These are phyloP conservation scores for Pteruthius melanotis DNA, from an alignment of 2,113 vertebrate genomes.

Conservation along the genomic window DNA sequence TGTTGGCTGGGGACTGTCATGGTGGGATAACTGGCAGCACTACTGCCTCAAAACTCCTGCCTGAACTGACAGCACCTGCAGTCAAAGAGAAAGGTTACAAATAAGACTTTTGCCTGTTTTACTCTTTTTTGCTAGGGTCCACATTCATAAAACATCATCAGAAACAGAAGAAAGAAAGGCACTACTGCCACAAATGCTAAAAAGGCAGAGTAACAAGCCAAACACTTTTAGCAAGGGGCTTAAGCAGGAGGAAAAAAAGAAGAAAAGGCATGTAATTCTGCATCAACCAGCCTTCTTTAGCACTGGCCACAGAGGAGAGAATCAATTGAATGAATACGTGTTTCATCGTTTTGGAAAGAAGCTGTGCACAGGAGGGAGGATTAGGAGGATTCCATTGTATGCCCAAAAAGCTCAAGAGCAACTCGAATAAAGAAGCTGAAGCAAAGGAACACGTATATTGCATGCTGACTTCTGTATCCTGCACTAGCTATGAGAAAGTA, in stretches of 20 bases:
- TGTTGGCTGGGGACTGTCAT: fast-evolving
- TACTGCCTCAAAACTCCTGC: not conserved
- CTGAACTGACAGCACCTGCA: not conserved
- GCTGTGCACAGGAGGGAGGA: not conserved
- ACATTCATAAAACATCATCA: not conserved
- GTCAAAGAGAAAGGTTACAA: not conserved
- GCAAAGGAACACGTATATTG: not conserved
- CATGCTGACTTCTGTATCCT: not conserved
- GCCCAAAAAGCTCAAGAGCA: not conserved
- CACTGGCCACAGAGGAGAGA: not conserved
- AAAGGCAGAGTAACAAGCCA: not conserved
- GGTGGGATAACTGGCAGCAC: not conserved
- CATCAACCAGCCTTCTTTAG: not conserved
- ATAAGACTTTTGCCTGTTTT: not conserved
- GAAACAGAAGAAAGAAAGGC: not conserved
- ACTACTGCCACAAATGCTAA: not conserved
- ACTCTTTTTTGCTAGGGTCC: not conserved
- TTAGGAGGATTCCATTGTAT: not conserved
- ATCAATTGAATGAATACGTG: not conserved
- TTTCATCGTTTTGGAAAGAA: not conserved
- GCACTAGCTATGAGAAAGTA: not conserved
- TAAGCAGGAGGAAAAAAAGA: not conserved
- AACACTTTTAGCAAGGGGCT: not conserved
- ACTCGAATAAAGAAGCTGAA: not conserved
- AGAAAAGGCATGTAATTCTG: not conserved